Evolutionary conservation across 2,888 invertebrate genomes (phyloP).

Genomic region (Eilema sororculum): DNA sequence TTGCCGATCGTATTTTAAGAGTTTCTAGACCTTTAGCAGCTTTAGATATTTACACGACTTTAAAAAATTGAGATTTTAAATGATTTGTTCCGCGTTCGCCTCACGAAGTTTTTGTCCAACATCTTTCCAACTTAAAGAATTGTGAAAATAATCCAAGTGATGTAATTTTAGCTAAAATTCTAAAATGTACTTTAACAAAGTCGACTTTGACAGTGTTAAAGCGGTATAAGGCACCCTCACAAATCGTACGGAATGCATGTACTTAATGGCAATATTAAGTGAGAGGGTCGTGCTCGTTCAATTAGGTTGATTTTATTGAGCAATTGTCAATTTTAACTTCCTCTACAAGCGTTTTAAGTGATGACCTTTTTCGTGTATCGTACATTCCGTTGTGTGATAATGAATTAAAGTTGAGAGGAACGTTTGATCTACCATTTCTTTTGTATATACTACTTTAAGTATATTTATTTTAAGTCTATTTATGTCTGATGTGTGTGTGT

Average conservation of each 20-base stretch:
- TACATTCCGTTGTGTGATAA: not conserved
- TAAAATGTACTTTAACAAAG: not conserved
- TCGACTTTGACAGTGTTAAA: not conserved
- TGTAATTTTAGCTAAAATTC: not conserved
- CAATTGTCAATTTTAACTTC: not conserved
- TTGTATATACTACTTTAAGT: no score
- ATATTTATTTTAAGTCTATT: no score
- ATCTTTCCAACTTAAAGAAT: no score
- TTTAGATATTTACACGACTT: not conserved
- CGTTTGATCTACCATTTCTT: no score
- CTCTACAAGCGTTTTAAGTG: not conserved
- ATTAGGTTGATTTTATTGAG: not conserved
- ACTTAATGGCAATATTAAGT: not conserved
- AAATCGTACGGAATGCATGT: not conserved
- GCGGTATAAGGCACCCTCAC: not conserved
- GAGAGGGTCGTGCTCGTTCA: not conserved
- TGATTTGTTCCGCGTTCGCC: no score
- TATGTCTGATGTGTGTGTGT: no score
- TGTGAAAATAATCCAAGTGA: no score
- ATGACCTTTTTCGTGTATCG: not conserved
- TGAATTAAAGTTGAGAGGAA: no score
- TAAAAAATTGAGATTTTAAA: conserved; percentile 8
- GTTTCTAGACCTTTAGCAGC: not conserved
- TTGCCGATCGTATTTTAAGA: conserved; percentile 1
- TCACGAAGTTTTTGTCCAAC: no score